Base-by-base conservation (phyloP, 2,113 vertebrate genomes). In the Otus sunia region DNA sequence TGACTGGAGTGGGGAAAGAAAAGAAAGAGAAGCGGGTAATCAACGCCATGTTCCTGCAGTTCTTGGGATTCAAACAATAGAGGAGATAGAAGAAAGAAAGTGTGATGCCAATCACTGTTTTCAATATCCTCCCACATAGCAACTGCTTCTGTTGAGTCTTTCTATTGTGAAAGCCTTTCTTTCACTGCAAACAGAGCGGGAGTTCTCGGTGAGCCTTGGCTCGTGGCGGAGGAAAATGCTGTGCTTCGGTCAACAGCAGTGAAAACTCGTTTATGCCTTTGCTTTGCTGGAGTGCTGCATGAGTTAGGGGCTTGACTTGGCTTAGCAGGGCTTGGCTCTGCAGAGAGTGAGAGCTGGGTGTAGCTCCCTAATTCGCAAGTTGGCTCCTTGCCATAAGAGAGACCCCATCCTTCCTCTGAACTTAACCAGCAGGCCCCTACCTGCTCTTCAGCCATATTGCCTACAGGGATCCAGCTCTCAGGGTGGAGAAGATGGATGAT, bases 121-220 rank as follows among this genome's bases (percentile, higher is more conserved):
- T 97, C 97, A 96, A 77, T 88, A 95, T 94, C 94, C 82, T 97
- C 98, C 98, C 96, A 97, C 95, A 0, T 84, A 97, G 89, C 94
- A 92, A 97, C 96, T 90, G 97, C 94, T 97, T 97, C 95, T 97
- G 92, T 97, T 97, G 90, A 97, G 97, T 56, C 80, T 96, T 95
- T 95, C 81, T 96, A 91, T 97, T 97, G 95, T 96, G 92, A 93
- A 98, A 97, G 59, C 66, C 90, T 77, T 96, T 94, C 94, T 96
- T 93, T 92, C 59, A 81, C 94, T 81, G 91, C 90, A 93, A 96
- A 96, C 94, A 92, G 86, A 84, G 78, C 7, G 1, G 86, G 92
- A 79, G 86, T 82, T 96, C 83, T 94, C 34, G 41, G 94, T 91
- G 88, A 92, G 79, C 94, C 45, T 74, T 49, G 56, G 75, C 67